Percentiles rank a stretch among this genome's conserved stretches.
Conservation (phyloP, 2,797 vertebrate genomes). For the Leucoraja ocellata region DNA sequence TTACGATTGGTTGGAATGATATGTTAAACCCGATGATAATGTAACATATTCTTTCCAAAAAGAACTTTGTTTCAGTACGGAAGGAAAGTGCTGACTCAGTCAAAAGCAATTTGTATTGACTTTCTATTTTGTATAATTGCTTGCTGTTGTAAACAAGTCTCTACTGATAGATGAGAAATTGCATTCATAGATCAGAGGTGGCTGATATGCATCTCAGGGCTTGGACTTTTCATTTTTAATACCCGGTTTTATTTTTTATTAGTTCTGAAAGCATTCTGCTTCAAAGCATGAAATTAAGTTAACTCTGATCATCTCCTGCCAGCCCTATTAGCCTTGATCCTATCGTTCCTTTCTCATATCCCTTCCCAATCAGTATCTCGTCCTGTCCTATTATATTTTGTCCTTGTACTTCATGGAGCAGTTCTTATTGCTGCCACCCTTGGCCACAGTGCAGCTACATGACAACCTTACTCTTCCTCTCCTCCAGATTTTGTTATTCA, state of each 20-base stretch:
- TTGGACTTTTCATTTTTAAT: constrained; percentile 19
- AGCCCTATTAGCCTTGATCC: not conserved
- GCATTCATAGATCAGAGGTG: not conserved
- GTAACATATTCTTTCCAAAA: not conserved
- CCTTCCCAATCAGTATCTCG: not conserved
- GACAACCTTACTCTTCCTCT: not conserved
- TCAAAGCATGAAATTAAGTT: not conserved
- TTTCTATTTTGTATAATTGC: not conserved
- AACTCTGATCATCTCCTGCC: not conserved
- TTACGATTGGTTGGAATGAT: not conserved
- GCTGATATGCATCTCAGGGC: not conserved
- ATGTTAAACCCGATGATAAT: not conserved
- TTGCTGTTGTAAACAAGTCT: constrained; percentile 18
- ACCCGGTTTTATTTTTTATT: not conserved
- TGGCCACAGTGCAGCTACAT: not conserved
- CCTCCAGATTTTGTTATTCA: too few relatives aligned
- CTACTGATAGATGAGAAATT: not conserved
- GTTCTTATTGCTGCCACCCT: not conserved
- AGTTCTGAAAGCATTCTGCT: not conserved
- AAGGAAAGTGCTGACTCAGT: not conserved
- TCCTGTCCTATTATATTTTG: not conserved
- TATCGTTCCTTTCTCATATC: not conserved
- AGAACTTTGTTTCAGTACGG: not conserved
- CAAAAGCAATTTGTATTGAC: constrained; percentile 1
- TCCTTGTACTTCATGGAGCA: not conserved